phyloP scores from a whole-genome alignment of 2,888 invertebrate species.

The Acleris holmiana region DNA sequence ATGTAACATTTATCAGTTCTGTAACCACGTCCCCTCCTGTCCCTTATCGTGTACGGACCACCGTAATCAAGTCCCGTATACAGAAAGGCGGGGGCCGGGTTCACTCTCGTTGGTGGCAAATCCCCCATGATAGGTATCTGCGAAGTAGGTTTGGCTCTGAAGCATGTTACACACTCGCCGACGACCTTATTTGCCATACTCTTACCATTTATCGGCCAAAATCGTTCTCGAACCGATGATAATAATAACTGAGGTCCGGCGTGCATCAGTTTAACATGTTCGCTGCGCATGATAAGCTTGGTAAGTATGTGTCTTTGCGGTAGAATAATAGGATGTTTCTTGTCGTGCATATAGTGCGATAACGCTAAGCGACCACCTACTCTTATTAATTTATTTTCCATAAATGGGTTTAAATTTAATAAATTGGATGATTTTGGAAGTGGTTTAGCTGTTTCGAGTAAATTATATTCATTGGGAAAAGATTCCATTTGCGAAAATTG shows the following conservation, averaged over 20 bases:
- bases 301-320: too few species aligned
- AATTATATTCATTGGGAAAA: background rate
- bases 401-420: background rate
- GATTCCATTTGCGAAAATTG: background rate
- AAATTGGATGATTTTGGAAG: background rate
- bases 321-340: background rate
- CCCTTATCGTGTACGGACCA: background rate
- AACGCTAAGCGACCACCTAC: background rate
- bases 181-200: background rate
- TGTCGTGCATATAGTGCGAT: background rate
- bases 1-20: background rate
- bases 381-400: background rate
- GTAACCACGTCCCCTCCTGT: constrained; percentile 1
- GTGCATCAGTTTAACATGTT: too few species aligned
- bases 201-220: constrained; percentile 3
- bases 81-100: too few species aligned
- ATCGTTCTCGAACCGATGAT: background rate
- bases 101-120: background rate
- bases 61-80: background rate
- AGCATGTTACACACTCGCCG: background rate
- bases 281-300: too few species aligned
- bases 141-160: background rate
- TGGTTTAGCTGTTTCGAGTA: background rate
- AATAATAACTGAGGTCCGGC: background rate
- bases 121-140: background rate